phyloP scores from a whole-genome alignment of 2,797 vertebrate genomes.

The Cyprinodon diabolis region DNA sequence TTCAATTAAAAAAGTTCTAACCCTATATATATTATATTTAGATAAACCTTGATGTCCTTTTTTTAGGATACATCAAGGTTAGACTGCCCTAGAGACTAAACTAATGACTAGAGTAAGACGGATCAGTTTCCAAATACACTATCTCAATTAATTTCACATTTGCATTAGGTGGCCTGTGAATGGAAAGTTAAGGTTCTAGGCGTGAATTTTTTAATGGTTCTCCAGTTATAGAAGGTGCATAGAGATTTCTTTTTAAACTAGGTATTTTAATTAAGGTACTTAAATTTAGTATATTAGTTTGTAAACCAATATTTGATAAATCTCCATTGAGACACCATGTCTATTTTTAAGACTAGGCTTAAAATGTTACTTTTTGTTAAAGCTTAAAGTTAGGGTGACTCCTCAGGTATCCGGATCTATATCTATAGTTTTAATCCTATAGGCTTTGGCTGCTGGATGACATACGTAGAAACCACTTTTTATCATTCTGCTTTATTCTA shows the following conservation, averaged over 20 bases:
- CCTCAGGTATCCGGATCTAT: no score
- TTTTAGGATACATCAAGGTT: background rate
- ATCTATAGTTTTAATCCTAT: no score
- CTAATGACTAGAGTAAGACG: background rate
- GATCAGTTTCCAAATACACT: background rate
- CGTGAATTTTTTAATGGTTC: background rate
- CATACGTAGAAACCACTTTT: no score
- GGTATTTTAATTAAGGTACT: background rate
- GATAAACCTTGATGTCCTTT: background rate
- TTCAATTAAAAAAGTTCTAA: background rate
- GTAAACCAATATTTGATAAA: no score
- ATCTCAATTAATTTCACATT: background rate
- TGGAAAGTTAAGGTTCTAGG: background rate
- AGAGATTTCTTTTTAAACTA: background rate
- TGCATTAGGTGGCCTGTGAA: background rate
- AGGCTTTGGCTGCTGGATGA: no score
- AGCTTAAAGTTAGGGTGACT: no score
- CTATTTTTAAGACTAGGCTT: no score
- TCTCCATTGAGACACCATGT: no score
- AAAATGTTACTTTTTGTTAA: no score
- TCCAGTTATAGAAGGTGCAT: background rate
- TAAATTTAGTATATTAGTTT: no score
- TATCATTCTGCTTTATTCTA: no score
- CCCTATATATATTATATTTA: background rate
- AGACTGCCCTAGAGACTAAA: background rate